Base-by-base conservation (phyloP, 2,888 invertebrate genomes). In the Erpobdella octoculata region DNA sequence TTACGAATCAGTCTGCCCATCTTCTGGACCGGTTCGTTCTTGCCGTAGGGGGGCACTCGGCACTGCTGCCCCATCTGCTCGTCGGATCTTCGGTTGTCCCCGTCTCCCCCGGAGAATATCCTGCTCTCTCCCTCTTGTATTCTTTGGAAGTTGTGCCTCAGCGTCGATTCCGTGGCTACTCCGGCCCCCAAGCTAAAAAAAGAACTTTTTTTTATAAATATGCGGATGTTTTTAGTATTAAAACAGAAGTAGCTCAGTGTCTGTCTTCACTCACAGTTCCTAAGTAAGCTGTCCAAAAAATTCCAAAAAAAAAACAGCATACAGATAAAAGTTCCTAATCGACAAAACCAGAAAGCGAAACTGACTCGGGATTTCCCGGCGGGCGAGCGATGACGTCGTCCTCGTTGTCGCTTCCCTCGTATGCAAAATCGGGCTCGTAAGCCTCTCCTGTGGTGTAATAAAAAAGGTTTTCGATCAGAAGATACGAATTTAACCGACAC, bases 321-420 rank as follows among this genome's bases (percentile, higher is more conserved):
- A n/a, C n/a, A n/a, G n/a, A n/a, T n/a, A n/a, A n/a, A n/a, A n/a
- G n/a, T n/a, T n/a, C n/a, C n/a, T n/a, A n/a, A n/a, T n/a, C n/a
- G n/a, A n/a, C n/a, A n/a, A n/a, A n/a, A n/a, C n/a, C n/a, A n/a
- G n/a, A n/a, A n/a, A n/a, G n/a, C n/a, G n/a, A n/a, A n/a, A n/a
- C n/a, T n/a, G n/a, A n/a, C n/a, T n/a, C n/a, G n/a, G n/a, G n/a
- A n/a, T n/a, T n/a, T n/a, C n/a, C n/a, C n/a, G n/a, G n/a, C n/a
- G n/a, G n/a, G n/a, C n/a, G n/a, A n/a, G n/a, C n/a, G 79, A 79
- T 93, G 93, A 93, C 93, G 78, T 94, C 94, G 78, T 97, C 97
- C 81, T 97, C 97, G 77, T 95, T 94, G 81, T 97, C 97, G 72
- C 93, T 93, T 38, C 95, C 95, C 46, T 95, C 95, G 84, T 94